phyloP scores from a whole-genome alignment of 2,888 invertebrate genomes.

The Cantharis rustica region DNA sequence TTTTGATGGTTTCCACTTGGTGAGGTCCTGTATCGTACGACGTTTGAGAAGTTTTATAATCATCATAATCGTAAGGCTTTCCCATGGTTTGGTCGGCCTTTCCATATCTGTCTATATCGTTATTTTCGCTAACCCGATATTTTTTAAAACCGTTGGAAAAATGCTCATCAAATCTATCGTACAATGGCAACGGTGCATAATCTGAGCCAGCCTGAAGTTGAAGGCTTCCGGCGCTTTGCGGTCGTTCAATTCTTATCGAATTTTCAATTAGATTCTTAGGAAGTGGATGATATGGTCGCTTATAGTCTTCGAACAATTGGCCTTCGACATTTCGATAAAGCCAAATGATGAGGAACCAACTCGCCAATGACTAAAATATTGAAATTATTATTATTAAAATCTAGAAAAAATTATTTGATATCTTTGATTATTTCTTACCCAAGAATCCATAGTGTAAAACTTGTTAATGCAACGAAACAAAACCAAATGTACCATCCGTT shows the following conservation, averaged over 20 bases:
- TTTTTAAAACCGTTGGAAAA: not conserved
- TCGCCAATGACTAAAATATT: constrained; percentile 3
- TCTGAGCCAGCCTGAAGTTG: not conserved
- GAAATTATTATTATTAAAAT: not conserved
- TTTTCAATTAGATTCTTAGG: not conserved
- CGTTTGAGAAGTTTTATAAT: constrained; percentile 39
- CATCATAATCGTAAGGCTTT: constrained; percentile 37
- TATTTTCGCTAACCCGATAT: not conserved
- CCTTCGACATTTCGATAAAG: not conserved
- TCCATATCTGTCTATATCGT: not conserved
- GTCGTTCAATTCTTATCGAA: not conserved
- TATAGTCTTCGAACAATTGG: not conserved
- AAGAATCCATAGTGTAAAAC: not conserved
- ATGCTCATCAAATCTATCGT: not conserved
- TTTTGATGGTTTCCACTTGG: constrained; percentile 44
- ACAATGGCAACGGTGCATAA: not conserved
- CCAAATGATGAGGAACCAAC: constrained; percentile 4
- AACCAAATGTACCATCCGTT: not conserved
- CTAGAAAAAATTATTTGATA: not conserved
- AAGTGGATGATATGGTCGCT: not conserved
- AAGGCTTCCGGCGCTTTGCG: not conserved
- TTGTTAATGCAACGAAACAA: not conserved
- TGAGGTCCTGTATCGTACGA: constrained; percentile 40
- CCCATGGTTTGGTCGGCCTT: constrained; percentile 18
- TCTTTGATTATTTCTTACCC: not conserved